phyloP scores from a whole-genome alignment of 92 coral and sea anemone genomes.

The Zoanthus sansibaricus region DNA sequence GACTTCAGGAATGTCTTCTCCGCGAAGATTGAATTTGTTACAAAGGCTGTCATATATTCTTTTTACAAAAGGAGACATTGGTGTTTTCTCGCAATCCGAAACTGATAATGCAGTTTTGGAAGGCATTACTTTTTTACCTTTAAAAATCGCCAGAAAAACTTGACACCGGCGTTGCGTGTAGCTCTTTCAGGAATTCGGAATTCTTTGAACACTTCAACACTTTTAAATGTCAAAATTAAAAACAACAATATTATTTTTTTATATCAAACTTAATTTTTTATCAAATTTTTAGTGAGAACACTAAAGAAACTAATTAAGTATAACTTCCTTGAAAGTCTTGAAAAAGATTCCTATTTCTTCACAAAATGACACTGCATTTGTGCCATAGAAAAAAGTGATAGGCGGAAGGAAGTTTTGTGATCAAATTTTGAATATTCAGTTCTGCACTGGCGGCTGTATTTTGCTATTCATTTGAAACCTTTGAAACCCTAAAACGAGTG shows the following conservation, averaged over 20 bases:
- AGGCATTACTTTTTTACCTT: not conserved
- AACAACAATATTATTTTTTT: not conserved
- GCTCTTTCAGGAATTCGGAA: not conserved
- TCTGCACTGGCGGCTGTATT: not conserved
- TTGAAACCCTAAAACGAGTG: not conserved
- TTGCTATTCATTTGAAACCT: not conserved
- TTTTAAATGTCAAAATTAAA: not conserved
- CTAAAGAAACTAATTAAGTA: not conserved
- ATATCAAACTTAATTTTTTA: not conserved
- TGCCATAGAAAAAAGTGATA: no score
- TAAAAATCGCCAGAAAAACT: not conserved
- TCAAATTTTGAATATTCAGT: not conserved
- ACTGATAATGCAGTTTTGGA: not conserved
- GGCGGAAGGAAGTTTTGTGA: no score
- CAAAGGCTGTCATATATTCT: not conserved
- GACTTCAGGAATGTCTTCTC: constrained; percentile 7
- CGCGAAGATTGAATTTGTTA: not conserved
- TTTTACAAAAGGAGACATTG: not conserved
- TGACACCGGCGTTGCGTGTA: not conserved
- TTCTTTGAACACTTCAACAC: not conserved
- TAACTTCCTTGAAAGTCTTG: not conserved
- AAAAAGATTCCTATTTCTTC: not conserved
- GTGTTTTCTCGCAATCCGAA: not conserved
- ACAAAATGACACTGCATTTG: not conserved
- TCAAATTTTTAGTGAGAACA: not conserved